phyloP scores from a whole-genome alignment of 1,140 invertebrate species.

The Procambarus virginalis region DNA sequence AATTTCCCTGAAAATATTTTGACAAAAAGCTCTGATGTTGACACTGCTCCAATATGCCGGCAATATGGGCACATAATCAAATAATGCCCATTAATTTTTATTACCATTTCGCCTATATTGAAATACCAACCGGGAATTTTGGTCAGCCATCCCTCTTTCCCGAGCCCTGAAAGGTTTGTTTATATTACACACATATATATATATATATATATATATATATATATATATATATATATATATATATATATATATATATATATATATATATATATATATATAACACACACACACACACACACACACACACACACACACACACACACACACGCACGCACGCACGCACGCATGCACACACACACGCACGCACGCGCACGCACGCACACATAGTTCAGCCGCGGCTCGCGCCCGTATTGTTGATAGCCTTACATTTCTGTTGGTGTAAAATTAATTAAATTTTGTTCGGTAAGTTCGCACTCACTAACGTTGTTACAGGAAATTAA shows the following conservation, averaged over 20 bases:
- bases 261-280: too few species aligned
- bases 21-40: conserved; percentile 1
- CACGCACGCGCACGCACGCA: too few species aligned
- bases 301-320: too few species aligned
- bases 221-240: not conserved
- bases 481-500: not conserved
- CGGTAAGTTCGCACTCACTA: not conserved
- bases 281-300: too few species aligned
- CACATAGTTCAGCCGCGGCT: not conserved
- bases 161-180: not conserved
- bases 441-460: not conserved
- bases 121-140: not conserved
- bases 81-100: not conserved
- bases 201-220: not conserved
- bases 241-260: too few species aligned
- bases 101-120: conserved; percentile 1
- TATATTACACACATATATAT: not conserved
- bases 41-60: not conserved
- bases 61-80: not conserved
- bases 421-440: not conserved
- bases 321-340: too few species aligned
- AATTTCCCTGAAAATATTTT: not conserved
- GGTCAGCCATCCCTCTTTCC: not conserved
- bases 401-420: not conserved
- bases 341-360: too few species aligned